These are phyloP conservation scores for Pogoniulus pusillus DNA, from an alignment of 2,797 vertebrate species.

Conservation along the genomic window DNA sequence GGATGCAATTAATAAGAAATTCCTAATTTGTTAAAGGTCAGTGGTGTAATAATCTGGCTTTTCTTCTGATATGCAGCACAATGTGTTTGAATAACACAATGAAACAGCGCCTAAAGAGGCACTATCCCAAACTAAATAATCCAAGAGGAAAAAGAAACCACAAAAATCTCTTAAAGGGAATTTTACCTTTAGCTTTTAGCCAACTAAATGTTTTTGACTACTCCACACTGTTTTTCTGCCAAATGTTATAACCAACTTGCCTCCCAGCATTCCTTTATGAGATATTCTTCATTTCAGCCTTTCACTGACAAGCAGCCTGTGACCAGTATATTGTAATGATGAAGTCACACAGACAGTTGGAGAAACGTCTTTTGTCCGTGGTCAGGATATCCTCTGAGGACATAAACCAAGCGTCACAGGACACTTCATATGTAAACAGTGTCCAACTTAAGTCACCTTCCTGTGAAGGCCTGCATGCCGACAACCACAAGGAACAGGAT, in stretches of 20 bases:
- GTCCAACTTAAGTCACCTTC: background rate
- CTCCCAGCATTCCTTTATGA: background rate
- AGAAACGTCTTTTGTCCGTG: fast-evolving
- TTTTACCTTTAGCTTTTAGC: background rate
- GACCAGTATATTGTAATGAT: background rate
- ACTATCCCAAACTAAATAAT: background rate
- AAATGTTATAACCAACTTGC: background rate
- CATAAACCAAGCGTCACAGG: background rate
- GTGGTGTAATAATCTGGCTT: background rate
- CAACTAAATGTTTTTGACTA: background rate
- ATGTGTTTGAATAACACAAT: background rate
- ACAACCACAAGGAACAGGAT: background rate
- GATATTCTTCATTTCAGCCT: background rate
- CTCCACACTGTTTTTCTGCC: background rate
- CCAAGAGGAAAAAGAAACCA: background rate
- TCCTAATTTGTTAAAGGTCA: background rate
- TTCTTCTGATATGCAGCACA: background rate
- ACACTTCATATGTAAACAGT: background rate
- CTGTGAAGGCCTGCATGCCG: fast-evolving
- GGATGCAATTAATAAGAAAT: background rate
- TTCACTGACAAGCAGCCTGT: background rate
- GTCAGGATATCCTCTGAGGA: background rate
- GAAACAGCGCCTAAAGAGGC: background rate
- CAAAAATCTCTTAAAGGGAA: background rate
- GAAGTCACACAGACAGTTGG: background rate